Evolutionary conservation across 2,113 vertebrate species (phyloP), one percentile per base, ranked within the genome.

Genomic region (Pongo abelii): DNA sequence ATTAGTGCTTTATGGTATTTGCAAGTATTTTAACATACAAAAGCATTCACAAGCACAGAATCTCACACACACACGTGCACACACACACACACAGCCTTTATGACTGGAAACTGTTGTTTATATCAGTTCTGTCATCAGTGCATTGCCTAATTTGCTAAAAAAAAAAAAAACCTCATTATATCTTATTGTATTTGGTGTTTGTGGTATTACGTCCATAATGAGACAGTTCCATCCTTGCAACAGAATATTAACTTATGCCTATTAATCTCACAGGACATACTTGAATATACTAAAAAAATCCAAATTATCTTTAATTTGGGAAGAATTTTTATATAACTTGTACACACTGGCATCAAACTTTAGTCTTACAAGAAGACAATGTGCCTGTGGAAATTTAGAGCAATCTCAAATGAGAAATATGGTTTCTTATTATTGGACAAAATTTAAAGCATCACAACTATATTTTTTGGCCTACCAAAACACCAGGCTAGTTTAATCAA

Each of bases 401-500:
- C 89, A 38, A 13, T 90, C 95, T 91, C n/a, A 67, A 81, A 48
- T 52, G 77, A 92, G 57, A 86, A 74, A 77, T 57, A 18, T 7
- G 78, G 35, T 43, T 77, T 61, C 27, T 83, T 80, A 38, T 87
- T 90, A 22, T 92, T 88, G 55, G 40, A 75, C 48, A 75, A 88
- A 87, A 91, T 23, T 88, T 6, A 79, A 88, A 94, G 8, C 30
- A 59, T 16, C 46, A n/a, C 40, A 27, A 79, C 38, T 67, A 57
- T 23, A 84, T 79, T 70, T 70, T 84, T 59, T 88, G 69, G 30
- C 35, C 43, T 35, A 61, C 3, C 70, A 61, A 78, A 75, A 91
- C 67, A 85, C 40, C 67, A 91, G 50, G 32, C 12, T 94, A 79
- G 83, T 93, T 83, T 74, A 95, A 92, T 57, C 89, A 89, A 61